These are phyloP conservation scores for Trichechus manatus DNA, from an alignment of 2,113 vertebrate species.

Conservation along the genomic window DNA sequence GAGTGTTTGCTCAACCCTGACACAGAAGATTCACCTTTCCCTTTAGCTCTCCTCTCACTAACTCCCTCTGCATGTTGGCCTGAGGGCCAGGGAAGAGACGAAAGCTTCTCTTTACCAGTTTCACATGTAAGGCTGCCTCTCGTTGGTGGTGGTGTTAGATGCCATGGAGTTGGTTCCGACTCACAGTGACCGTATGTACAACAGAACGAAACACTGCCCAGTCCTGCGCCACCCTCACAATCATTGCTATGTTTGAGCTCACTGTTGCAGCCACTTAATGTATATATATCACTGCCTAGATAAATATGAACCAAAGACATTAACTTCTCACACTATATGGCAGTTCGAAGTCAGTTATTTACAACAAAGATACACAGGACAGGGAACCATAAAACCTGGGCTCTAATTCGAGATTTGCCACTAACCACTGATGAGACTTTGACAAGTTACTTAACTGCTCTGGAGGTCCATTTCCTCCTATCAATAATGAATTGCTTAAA, in stretches of 20 bases:
- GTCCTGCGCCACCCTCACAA: no score
- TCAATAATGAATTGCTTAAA: conserved; percentile 20
- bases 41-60: neutral
- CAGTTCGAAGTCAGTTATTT: neutral
- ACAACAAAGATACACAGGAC: neutral
- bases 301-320: neutral
- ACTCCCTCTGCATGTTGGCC: neutral
- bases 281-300: neutral
- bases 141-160: no score
- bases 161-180: no score
- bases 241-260: no score
- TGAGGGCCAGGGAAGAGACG: neutral
- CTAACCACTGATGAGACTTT: neutral
- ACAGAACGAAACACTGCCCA: no score
- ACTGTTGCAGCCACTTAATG: no score
- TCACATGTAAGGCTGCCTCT: neutral
- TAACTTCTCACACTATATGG: neutral
- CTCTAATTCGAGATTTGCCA: neutral
- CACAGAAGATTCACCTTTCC: neutral
- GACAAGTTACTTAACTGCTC: neutral
- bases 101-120: neutral
- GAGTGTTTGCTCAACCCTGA: neutral
- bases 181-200: no score
- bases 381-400: neutral
- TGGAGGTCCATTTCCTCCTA: neutral